Base-by-base conservation (phyloP, 2,113 vertebrate genomes). In the Rhinogobius similis region DNA sequence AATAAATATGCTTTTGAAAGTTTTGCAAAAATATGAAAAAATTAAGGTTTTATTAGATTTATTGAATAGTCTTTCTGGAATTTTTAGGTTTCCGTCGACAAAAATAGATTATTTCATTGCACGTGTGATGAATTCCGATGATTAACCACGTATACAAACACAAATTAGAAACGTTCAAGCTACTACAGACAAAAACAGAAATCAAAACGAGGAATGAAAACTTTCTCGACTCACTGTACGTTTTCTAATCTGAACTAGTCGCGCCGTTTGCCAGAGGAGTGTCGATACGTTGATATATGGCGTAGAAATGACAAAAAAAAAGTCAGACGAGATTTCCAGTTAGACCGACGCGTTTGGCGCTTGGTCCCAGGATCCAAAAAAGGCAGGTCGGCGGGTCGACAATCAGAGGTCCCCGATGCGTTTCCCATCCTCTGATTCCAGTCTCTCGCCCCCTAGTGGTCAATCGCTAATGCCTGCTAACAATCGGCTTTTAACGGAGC, bases 251-350 rank as follows among this genome's bases (percentile, higher is more conserved):
- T 2, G 70, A 41, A 58, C 59, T 0, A 0, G 70, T 36, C 59
- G 62, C 18, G 7, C 65, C 38, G 16, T 56, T 55, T 9, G 78
- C 14, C 43, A 46, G 43, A 48, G 46, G 80, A 76, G 69, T 70
- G 75, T 77, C 65, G 66, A 68, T 38, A 14, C 46, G 8, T 50
- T 29, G 61, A 66, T 55, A 74, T 43, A 64, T 56, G 46, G 74
- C 38, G 65, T 50, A 39, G 77, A 75, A 44, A 36, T 50, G 61
- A 67, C 62, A 29, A 41, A 21, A 41, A 21, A n/a, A n/a, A 5
- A 62, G 78, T 78, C 70, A 74, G 65, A 32, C 29, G 58, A 76
- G 67, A 50, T 71, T 75, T 78, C 75, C 72, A 77, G 82, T 77
- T 68, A 76, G 66, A 79, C 73, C 78, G 4, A 41, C 2, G 65